These are phyloP conservation scores for Lichenostomus cassidix DNA, from an alignment of 2,113 vertebrate genomes.

Conservation along the genomic window DNA sequence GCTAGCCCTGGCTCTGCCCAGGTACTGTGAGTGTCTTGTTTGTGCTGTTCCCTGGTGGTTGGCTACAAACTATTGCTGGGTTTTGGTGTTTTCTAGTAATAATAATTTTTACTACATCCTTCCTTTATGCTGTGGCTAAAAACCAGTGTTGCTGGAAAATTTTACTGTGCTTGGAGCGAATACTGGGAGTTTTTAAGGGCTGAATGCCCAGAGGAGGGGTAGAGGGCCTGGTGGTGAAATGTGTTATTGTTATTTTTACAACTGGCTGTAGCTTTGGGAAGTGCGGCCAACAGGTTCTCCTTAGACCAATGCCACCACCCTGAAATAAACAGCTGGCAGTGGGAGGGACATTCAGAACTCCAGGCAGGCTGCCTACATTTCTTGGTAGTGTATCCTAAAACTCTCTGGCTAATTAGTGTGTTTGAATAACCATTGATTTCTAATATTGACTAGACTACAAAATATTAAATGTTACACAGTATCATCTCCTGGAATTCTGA, in stretches of 20 bases:
- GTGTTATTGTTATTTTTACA: neutral
- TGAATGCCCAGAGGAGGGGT: neutral
- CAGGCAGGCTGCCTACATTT: neutral
- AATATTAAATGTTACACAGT: neutral
- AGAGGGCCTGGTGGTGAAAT: neutral
- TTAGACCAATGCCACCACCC: neutral
- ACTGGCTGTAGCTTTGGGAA: neutral
- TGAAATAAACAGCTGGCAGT: neutral
- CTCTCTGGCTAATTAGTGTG: neutral
- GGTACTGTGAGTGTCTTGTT: rapidly evolving
- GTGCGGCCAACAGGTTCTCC: neutral
- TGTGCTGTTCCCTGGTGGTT: neutral
- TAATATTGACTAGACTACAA: neutral
- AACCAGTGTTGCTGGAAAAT: rapidly evolving
- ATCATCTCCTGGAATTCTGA: neutral
- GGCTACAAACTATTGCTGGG: rapidly evolving
- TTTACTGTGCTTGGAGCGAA: neutral
- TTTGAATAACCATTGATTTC: neutral
- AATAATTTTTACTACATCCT: rapidly evolving
- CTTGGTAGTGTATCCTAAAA: neutral
- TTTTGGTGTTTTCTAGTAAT: neutral
- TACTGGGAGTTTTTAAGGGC: neutral
- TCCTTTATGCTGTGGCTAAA: neutral
- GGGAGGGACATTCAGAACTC: neutral
- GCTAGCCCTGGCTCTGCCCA: rapidly evolving